Evolutionary conservation across 2,797 vertebrate species (phyloP), one percentile per base, ranked within the genome.

Genomic region (Pyrocephalus nanus): DNA sequence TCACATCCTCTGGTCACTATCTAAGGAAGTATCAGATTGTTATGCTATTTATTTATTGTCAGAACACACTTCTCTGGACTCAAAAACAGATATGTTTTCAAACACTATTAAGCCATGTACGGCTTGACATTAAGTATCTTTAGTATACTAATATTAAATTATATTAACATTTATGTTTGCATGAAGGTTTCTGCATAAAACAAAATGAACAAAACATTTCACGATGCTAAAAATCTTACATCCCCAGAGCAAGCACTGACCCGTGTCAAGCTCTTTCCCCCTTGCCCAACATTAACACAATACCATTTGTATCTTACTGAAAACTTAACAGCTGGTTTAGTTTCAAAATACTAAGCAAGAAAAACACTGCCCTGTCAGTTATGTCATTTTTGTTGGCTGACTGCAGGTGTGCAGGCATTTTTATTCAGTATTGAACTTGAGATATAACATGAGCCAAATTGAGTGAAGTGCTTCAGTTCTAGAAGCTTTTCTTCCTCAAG

Each of bases 1-100:
- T 99, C 99, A 15, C 99, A 99, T 67, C 99, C 99, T 96, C 98
- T 98, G 20, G 99, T 99, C 93, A 98, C 98, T 82, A 99, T 98
- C 99, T 99, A 95, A 72, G 97, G 81, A 86, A 79, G 54, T 42
- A 96, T 43, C 36, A 87, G 66, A 93, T 43, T 8, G 36, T 97
- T 79, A 97, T 0, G 0, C 1, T 6, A 43, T 11, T 75, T 6
- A 43, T 11, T 75, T 6, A 47, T 11, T 75, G 60, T 74, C 60
- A 92, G 51, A 30, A 62, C 27, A 30, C 27, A 40, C 19, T 75
- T 70, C 18, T 67, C 65, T n/a, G 55, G 34, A 58, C 26, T 64
- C 34, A 30, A 8, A 57, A 26, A n/a, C 11, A 29, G 11, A 42
- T 55, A 30, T 22, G 15, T 61, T 91, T 73, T 30, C 51, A 81